These are phyloP conservation scores for Drosophila flavopinicola DNA, from an alignment of 2,888 invertebrate genomes.

Conservation along the genomic window DNA sequence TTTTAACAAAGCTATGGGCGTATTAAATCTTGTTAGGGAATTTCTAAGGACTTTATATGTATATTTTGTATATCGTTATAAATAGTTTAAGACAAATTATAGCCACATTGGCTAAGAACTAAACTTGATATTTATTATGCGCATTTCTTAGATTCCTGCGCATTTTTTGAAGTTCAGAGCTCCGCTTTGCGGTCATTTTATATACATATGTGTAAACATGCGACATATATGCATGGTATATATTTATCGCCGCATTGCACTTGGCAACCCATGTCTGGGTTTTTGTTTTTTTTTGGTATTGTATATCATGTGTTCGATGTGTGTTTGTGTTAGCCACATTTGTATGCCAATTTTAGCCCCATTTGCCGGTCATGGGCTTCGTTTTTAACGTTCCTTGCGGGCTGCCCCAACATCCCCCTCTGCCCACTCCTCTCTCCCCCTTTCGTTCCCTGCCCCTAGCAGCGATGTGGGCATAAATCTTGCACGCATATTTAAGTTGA, in stretches of 20 bases:
- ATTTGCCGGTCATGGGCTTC: slow-evolving; percentile 48
- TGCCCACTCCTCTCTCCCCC: neutral
- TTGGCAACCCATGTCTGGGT: slow-evolving; percentile 16
- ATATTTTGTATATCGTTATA: too few relatives aligned
- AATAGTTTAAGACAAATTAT: too few relatives aligned
- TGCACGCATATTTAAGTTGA: slow-evolving; percentile 80
- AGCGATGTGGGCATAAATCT: slow-evolving; percentile 77
- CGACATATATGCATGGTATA: neutral
- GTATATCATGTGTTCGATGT: slow-evolving; percentile 33
- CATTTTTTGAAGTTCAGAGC: neutral
- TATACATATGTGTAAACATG: too few relatives aligned
- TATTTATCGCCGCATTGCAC: slow-evolving; percentile 9
- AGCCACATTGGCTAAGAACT: too few relatives aligned
- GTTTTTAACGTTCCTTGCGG: slow-evolving; percentile 31
- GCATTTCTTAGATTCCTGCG: neutral
- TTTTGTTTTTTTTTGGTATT: slow-evolving; percentile 19
- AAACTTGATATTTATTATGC: neutral
- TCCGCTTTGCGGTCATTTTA: neutral
- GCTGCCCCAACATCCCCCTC: slow-evolving; percentile 4
- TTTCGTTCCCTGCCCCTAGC: neutral
- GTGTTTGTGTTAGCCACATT: slow-evolving; percentile 52
- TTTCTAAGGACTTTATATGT: too few relatives aligned
- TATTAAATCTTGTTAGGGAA: neutral
- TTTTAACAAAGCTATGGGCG: neutral
- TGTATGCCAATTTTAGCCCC: slow-evolving; percentile 60